These are phyloP conservation scores for Aporrectodea caliginosa DNA, from an alignment of 1,140 invertebrate species.

Conservation along the genomic window DNA sequence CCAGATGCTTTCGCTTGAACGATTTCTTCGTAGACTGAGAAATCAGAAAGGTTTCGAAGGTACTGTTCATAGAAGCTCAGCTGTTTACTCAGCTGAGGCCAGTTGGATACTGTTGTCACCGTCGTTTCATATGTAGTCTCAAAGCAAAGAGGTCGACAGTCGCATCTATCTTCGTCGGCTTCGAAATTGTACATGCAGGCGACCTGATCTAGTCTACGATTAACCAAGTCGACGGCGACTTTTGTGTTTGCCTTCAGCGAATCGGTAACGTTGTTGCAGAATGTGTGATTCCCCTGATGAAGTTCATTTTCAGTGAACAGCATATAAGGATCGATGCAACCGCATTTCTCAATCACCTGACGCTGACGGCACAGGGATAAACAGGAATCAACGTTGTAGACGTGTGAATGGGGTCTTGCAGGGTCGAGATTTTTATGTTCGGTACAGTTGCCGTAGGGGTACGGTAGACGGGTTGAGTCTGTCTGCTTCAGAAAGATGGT, in stretches of 20 bases:
- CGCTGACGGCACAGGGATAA: neutral
- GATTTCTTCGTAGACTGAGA: neutral
- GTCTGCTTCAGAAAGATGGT: neutral
- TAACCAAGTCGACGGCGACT: neutral
- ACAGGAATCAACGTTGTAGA: neutral
- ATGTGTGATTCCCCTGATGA: neutral
- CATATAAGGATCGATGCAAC: neutral
- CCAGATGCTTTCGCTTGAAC: neutral
- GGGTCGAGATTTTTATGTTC: neutral
- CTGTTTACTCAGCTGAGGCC: neutral
- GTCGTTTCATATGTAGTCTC: neutral
- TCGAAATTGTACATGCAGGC: neutral
- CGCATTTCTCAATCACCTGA: neutral
- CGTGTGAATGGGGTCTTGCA: no score
- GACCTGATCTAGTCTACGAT: neutral
- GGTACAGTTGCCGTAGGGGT: neutral
- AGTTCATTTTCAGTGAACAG: neutral
- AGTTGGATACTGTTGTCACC: neutral
- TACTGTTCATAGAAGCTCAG: neutral
- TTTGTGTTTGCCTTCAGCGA: neutral
- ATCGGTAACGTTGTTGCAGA: neutral
- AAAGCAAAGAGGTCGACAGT: neutral
- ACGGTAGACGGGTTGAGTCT: neutral
- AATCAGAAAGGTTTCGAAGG: neutral
- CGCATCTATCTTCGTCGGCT: neutral